Base-by-base conservation (phyloP, 2,113 vertebrate genomes). In the Alces alces region DNA sequence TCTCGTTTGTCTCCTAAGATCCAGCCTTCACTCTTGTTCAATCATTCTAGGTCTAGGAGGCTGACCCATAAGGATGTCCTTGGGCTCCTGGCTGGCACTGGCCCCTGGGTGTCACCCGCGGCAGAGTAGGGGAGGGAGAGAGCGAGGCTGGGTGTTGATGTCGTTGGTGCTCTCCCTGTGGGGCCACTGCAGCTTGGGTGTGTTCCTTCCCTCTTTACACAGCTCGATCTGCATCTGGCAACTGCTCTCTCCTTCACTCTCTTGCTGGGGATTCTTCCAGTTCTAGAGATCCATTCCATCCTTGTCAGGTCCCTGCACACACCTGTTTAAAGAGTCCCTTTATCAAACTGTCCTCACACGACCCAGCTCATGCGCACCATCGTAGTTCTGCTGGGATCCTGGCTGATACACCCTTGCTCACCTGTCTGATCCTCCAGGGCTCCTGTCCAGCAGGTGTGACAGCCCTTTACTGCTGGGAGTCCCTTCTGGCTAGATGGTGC, bases 301-400 rank as follows among this genome's bases (percentile, higher is more conserved):
- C 16, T 7, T 14, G 45, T 12, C 45, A 36, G 6, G 5, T 36
- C 70, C 45, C 39, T 43, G 54, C 30, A 8, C 21, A 7, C 52
- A 3, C 3, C 11, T 87, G 12, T 8, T 4, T 39, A 25, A 54
- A 33, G 10, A 5, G 39, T 8, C 27, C 36, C 16, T 73, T 87
- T 61, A 16, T 39, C 17, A 30, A 64, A 66, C 60, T 30, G 13
- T 66, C 39, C 45, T 73, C 13, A 17, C 16, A 0, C 0, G 7
- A 52, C 19, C 66, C 54, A 10, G 25, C 17, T 39, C 14, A 36
- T 7, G 1, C 0, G 47, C 1, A 0, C 47, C 47, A 12, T n/a
- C 0, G 0, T 4, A 17, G 30, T 70, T 3, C 52, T n/a, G 43
- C 36, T 14, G 17, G 70, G 57, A 7, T 33, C 58, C 45, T 25